A percentile compares a stretch with the other conserved stretches of the same genome.
phyloP scores from a whole-genome alignment of 1,140 invertebrate genomes.

The Scaptomyza pallida region DNA sequence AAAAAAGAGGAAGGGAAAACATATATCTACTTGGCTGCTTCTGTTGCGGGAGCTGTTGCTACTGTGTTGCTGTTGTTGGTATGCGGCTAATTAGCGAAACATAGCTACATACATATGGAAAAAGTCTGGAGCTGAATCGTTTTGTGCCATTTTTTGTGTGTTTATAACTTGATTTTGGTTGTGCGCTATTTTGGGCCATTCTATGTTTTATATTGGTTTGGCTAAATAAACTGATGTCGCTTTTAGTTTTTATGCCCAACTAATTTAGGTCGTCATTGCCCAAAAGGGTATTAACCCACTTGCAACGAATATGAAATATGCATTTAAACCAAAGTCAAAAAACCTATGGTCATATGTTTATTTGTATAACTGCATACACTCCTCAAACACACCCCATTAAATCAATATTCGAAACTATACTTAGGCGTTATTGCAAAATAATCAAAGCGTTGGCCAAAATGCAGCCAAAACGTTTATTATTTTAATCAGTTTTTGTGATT shows the following conservation, averaged over 20 bases:
- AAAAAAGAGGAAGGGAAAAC: background rate
- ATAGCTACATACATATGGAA: background rate
- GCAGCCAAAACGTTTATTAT: too few species aligned
- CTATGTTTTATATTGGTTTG: constrained; percentile 6
- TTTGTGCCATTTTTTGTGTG: constrained; percentile 42
- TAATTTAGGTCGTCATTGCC: constrained; percentile 16
- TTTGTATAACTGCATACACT: background rate
- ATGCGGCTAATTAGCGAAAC: constrained; percentile 39
- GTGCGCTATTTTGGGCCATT: constrained; percentile 13
- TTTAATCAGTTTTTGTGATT: too few species aligned
- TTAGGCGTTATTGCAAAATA: background rate
- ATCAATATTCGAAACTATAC: background rate
- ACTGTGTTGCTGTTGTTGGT: too few species aligned
- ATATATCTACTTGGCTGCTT: constrained; percentile 7
- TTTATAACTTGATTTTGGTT: constrained; percentile 46
- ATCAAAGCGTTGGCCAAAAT: background rate
- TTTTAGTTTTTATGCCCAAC: constrained; percentile 30
- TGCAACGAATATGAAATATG: constrained; percentile 4
- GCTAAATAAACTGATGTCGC: constrained; percentile 38
- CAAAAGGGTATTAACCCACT: constrained; percentile 36
- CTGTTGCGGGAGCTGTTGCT: constrained; percentile 12
- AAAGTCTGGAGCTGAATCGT: background rate
- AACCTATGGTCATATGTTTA: background rate
- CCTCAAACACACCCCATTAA: background rate
- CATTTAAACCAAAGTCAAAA: background rate